phyloP scores from a whole-genome alignment of 2,113 vertebrate genomes.

The Ceuthmochares aereus region DNA sequence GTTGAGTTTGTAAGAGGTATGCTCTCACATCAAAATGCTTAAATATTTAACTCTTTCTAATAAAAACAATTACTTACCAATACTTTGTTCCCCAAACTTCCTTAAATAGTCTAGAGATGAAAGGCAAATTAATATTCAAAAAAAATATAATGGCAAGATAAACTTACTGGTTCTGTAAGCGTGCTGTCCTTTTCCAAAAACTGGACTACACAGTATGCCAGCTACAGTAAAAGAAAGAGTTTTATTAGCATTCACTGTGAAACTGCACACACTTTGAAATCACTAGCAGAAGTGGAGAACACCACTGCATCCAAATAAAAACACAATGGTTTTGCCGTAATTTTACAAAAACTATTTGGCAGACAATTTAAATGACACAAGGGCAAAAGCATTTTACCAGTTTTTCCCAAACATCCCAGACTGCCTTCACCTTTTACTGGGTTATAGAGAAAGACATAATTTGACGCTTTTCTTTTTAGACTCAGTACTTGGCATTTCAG shows the following conservation, averaged over 20 bases:
- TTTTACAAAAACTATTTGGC: not conserved
- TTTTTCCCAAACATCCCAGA: not conserved
- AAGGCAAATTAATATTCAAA: not conserved
- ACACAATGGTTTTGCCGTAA: not conserved
- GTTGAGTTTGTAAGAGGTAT: not conserved
- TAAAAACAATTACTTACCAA: not conserved
- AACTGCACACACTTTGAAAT: not conserved
- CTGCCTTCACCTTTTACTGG: not conserved
- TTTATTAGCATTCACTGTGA: not conserved
- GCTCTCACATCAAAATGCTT: not conserved
- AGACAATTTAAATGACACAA: not conserved
- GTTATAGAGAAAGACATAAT: not conserved
- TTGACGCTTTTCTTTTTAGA: not conserved
- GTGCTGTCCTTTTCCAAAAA: constrained; percentile 99
- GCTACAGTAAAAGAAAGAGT: constrained; percentile 72
- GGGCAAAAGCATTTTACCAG: not conserved
- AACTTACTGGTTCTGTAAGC: constrained; percentile 94
- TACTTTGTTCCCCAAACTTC: not conserved
- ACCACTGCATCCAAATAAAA: not conserved
- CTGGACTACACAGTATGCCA: constrained; percentile 97
- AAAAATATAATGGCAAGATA: not conserved
- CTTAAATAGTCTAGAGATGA: not conserved
- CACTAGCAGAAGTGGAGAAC: not conserved
- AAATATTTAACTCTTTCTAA: not conserved
- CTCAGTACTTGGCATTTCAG: not conserved